Evolutionary conservation across 92 coral and sea anemone genomes (phyloP), one percentile per base, ranked within the genome.

Genomic region (Siderastrea radians): DNA sequence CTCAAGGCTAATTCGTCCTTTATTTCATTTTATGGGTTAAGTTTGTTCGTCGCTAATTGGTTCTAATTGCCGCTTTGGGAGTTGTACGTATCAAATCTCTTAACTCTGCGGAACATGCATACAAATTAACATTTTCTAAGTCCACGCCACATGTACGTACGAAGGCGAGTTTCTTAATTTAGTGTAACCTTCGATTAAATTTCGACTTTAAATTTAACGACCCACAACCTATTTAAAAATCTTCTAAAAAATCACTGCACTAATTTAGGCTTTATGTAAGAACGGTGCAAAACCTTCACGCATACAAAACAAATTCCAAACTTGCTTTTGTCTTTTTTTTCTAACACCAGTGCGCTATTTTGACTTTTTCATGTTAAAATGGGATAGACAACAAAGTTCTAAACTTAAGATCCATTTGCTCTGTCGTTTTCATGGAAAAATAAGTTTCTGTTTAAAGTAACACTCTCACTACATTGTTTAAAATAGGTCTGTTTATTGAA

Each of bases 41-140:
- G 7, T 43, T 57, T 48, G 45, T n/a, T 11, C 69, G 6, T 55
- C 3, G 78, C 77, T 59, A 83, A 83, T 58, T 83, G 61, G 87
- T 49, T 15, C 54, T 70, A 46, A 83, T 83, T 71, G 49, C 47
- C 59, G 54, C 79, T 47, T 68, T 81, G 85, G 85, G 67, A 53
- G 49, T 38, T 49, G 57, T 6, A 49, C 54, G 66, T 49, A 7
- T 45, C 49, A 3, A 16, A n/a, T 51, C 60, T 80, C 38, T 50
- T 64, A 16, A 44, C 8, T 2, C 10, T 45, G 12, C 19, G 53
- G n/a, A 51, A 53, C 49, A 5, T 0, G n/a, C 70, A 13, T 46
- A 47, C 57, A 50, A 64, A 6, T 45, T 45, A 63, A 13, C 53
- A 7, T 44, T 62, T 59, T 13, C 4, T 7, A 15, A 45, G 17